phyloP scores from a whole-genome alignment of 2,888 invertebrate genomes.

The Sipha maydis region DNA sequence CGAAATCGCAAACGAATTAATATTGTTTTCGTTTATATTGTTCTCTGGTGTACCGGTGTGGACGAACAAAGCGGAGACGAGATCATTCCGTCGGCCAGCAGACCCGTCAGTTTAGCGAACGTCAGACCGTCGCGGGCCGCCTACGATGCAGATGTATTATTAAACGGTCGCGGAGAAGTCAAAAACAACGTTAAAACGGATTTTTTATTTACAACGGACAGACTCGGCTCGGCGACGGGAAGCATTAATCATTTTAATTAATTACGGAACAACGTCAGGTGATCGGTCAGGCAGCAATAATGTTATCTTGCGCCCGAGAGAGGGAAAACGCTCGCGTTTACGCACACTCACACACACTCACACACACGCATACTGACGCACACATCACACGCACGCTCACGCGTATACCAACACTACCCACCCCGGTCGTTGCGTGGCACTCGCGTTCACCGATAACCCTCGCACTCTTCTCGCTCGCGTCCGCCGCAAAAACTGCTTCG shows the following conservation, averaged over 20 bases:
- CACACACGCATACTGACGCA: not conserved
- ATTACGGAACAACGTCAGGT: constrained; percentile 54
- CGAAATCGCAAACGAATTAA: no score
- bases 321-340: not conserved
- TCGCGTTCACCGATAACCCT: not conserved
- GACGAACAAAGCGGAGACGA: no score
- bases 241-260: constrained; percentile 61
- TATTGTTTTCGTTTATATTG: no score
- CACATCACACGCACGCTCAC: not conserved
- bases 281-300: constrained; percentile 56
- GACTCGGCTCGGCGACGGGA: not conserved
- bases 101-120: not conserved
- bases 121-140: not conserved
- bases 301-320: constrained; percentile 29
- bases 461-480: not conserved
- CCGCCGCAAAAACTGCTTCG: no score
- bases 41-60: no score
- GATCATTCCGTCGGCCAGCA: no score
- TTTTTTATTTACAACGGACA: not conserved
- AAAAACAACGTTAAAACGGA: constrained; percentile 12
- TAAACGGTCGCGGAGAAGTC: constrained; percentile 6
- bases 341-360: not conserved
- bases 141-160: not conserved
- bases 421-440: not conserved
- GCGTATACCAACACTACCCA: not conserved